Conservation (phyloP, 2,797 vertebrate species). For the Scolopax rusticola region DNA sequence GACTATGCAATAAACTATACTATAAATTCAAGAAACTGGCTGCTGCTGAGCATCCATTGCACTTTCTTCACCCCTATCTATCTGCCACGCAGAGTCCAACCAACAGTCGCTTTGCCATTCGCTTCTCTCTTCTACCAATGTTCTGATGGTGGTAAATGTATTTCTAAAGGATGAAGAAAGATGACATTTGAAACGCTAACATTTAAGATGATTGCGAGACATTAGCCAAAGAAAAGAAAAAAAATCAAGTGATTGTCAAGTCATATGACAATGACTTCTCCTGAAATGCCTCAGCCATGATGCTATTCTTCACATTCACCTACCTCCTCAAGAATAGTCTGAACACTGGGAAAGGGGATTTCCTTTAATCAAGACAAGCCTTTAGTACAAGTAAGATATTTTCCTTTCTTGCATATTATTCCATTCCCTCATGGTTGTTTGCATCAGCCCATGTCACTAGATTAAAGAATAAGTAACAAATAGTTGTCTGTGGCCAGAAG, state of each 20-base stretch:
- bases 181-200: neutral
- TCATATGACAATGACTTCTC: neutral
- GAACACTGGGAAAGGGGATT: neutral
- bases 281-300: neutral
- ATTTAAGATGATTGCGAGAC: neutral
- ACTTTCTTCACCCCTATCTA: neutral
- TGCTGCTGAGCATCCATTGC: neutral
- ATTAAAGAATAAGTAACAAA: neutral
- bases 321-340: neutral
- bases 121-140: neutral
- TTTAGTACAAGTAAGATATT: neutral
- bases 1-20: neutral
- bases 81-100: neutral
- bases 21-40: neutral
- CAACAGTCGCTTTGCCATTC: neutral
- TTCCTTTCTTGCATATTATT: neutral
- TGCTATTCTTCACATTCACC: neutral
- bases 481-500: neutral
- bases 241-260: neutral
- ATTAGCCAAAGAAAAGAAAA: neutral
- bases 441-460: neutral
- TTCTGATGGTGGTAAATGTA: neutral
- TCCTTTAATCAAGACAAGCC: neutral
- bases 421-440: neutral
- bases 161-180: neutral